phyloP scores from a whole-genome alignment of 2,797 vertebrate genomes.

The Avahi laniger region DNA sequence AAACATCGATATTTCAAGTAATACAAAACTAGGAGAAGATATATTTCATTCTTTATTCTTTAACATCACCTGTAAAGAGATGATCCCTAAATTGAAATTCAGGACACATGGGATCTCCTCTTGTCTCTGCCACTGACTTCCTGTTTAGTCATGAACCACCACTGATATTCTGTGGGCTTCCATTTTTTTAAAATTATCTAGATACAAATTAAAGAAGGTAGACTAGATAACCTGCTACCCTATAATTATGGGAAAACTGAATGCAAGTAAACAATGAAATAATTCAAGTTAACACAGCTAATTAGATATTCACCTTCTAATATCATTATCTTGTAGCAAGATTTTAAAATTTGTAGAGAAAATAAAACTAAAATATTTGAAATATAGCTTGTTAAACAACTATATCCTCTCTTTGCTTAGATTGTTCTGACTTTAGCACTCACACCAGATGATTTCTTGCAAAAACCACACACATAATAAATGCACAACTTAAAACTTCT shows the following conservation, averaged over 20 bases:
- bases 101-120: accelerated
- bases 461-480: not conserved
- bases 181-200: not conserved
- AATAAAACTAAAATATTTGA: not conserved
- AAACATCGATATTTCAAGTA: not conserved
- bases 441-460: not conserved
- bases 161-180: not conserved
- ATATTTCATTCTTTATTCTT: not conserved
- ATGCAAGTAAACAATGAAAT: not conserved
- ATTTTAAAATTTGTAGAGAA: not conserved
- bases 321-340: not conserved
- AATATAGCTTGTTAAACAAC: not conserved
- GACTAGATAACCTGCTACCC: accelerated
- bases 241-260: not conserved
- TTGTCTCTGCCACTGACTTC: not conserved
- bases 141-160: not conserved
- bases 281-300: not conserved
- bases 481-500: not conserved
- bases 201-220: not conserved
- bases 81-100: not conserved
- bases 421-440: not conserved
- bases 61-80: not conserved
- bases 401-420: not conserved
- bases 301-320: not conserved
- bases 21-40: not conserved